Evolutionary conservation across 2,113 vertebrate species (phyloP).

Genomic region (Sorex araneus): DNA sequence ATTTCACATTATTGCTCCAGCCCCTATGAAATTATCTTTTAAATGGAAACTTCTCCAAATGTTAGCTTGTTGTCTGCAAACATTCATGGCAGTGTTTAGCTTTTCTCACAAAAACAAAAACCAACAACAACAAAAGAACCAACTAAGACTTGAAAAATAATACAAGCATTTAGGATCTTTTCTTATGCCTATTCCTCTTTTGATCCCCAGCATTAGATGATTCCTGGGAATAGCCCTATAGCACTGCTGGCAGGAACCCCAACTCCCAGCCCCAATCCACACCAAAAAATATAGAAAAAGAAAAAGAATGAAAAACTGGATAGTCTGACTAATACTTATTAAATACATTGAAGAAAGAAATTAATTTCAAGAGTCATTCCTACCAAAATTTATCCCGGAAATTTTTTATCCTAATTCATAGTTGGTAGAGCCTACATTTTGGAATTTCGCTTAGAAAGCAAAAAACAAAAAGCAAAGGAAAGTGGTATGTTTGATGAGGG

Average conservation of each 20-base stretch:
- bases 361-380: not conserved
- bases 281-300: no score
- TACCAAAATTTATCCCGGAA: not conserved
- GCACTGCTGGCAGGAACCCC: no score
- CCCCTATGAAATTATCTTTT: not conserved
- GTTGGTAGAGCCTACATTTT: not conserved
- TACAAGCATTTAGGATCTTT: no score
- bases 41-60: not conserved
- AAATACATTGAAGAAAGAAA: not conserved
- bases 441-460: not conserved
- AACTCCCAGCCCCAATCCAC: no score
- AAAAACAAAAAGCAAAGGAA: not conserved
- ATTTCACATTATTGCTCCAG: no score
- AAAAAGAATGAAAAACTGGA: not conserved
- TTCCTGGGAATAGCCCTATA: no score
- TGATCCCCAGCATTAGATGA: no score
- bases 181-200: no score
- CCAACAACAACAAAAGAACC: no score
- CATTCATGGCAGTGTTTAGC: not conserved
- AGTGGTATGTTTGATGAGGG: not conserved
- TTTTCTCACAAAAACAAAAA: not conserved
- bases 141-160: no score
- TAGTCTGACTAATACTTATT: slow-evolving; percentile 3
- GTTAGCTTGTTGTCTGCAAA: no score
- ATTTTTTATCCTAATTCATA: not conserved